phyloP scores from a whole-genome alignment of 2,888 invertebrate species.

The Acleris holmiana region DNA sequence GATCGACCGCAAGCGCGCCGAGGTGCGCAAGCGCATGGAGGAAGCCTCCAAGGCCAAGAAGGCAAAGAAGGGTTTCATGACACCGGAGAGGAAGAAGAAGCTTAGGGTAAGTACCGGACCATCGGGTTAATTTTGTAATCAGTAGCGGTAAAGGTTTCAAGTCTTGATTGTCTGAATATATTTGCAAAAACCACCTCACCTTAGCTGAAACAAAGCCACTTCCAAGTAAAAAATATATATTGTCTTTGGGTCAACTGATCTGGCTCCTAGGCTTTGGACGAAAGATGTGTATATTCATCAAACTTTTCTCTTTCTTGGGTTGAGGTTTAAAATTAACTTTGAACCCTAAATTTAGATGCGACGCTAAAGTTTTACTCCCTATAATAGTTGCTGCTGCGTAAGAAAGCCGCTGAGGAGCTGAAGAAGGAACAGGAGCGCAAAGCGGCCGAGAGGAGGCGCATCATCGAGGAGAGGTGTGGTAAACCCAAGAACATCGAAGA shows the following conservation, averaged over 20 bases:
- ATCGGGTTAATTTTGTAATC: too few relatives aligned
- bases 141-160: too few relatives aligned
- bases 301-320: too few relatives aligned
- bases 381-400: conserved; percentile 97
- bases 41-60: conserved; percentile 99
- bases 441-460: conserved; percentile 98
- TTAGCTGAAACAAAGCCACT: too few relatives aligned
- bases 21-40: conserved; percentile 99
- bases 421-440: conserved; percentile 99
- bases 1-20: conserved; percentile 99
- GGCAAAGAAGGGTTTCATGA: conserved; percentile 99
- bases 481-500: conserved; percentile 95
- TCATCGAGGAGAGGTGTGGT: conserved; percentile 98
- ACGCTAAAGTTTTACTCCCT: neutral
- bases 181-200: too few relatives aligned
- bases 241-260: too few relatives aligned
- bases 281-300: too few relatives aligned
- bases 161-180: too few relatives aligned
- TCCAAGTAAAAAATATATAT: too few relatives aligned
- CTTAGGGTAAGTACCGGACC: conserved; percentile 91
- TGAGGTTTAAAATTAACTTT: neutral
- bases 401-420: conserved; percentile 99
- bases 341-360: neutral
- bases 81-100: conserved; percentile 99
- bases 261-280: too few relatives aligned